Percentiles rank a stretch among this genome's conserved stretches.
phyloP scores from a whole-genome alignment of 2,113 vertebrate genomes.

The Anguilla rostrata region DNA sequence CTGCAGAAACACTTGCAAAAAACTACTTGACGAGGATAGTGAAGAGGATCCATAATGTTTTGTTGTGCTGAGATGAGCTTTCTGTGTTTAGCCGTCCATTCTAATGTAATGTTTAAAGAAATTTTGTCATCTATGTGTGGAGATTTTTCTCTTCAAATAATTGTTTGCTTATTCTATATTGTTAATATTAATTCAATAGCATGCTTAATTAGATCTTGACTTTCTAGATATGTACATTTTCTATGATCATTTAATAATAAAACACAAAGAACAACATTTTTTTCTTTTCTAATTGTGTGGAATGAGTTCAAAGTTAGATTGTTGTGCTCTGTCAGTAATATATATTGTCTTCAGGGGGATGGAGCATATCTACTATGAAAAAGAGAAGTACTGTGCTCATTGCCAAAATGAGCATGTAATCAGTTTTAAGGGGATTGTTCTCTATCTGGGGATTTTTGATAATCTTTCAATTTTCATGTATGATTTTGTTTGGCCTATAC shows the following conservation, averaged over 20 bases:
- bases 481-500: no score
- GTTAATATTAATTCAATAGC: neutral
- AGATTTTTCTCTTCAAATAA: neutral
- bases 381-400: neutral
- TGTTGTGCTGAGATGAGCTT: slow-evolving; percentile 49
- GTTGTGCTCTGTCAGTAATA: neutral
- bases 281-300: neutral
- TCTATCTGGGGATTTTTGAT: no score
- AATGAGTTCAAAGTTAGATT: neutral
- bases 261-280: neutral
- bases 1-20: slow-evolving; percentile 50
- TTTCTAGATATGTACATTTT: neutral
- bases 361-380: no score
- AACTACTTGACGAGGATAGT: slow-evolving; percentile 61
- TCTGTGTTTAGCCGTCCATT: neutral
- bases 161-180: neutral
- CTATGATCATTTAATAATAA: slow-evolving; percentile 1
- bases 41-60: slow-evolving; percentile 55
- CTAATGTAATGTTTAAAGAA: neutral
- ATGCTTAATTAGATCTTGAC: neutral
- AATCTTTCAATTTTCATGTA: no score
- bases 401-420: neutral
- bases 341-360: no score
- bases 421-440: neutral
- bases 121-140: neutral